Evolutionary conservation across 1,140 invertebrate species (phyloP).

Genomic region (Papilio polyxenes): DNA sequence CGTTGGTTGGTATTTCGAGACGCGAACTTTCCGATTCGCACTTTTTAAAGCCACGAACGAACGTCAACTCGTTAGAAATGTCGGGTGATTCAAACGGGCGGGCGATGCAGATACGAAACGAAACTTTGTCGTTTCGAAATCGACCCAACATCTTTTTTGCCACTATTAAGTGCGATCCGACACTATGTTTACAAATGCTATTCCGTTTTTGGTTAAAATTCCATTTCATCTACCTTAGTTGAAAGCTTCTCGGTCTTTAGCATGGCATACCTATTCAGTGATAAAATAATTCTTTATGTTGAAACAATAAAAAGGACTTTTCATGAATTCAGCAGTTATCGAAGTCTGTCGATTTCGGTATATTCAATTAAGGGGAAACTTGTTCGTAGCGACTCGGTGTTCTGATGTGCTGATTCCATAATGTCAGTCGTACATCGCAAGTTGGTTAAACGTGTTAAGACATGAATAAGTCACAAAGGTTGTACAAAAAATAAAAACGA

Average conservation of each 20-base stretch:
- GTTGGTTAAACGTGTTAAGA: conserved; percentile 60
- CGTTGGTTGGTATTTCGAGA: conserved; percentile 48
- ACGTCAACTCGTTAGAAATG: conserved; percentile 60
- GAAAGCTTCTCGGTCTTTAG: conserved; percentile 24
- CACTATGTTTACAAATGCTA: conserved; percentile 58
- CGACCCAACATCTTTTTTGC: conserved; percentile 55
- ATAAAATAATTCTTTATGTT: conserved; percentile 39
- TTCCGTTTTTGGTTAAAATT: conserved; percentile 21
- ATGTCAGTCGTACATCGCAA: conserved; percentile 64
- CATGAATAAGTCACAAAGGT: conserved; percentile 61
- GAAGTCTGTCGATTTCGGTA: conserved; percentile 57
- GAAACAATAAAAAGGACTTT: conserved; percentile 42
- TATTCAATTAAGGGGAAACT: conserved; percentile 65
- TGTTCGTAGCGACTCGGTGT: conserved; percentile 53
- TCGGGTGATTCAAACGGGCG: conserved; percentile 9
- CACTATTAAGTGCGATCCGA: conserved; percentile 49
- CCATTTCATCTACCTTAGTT: conserved; percentile 41
- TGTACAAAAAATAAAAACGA: conserved; percentile 43
- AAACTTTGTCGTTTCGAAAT: conserved; percentile 48
- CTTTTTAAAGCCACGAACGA: conserved; percentile 50
- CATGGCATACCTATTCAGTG: conserved; percentile 37
- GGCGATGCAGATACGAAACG: conserved; percentile 50
- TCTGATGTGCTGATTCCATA: conserved; percentile 71
- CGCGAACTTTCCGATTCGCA: conserved; percentile 47
- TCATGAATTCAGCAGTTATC: conserved; percentile 47